phyloP scores from a whole-genome alignment of 2,113 vertebrate genomes.

The Chloebia gouldiae region DNA sequence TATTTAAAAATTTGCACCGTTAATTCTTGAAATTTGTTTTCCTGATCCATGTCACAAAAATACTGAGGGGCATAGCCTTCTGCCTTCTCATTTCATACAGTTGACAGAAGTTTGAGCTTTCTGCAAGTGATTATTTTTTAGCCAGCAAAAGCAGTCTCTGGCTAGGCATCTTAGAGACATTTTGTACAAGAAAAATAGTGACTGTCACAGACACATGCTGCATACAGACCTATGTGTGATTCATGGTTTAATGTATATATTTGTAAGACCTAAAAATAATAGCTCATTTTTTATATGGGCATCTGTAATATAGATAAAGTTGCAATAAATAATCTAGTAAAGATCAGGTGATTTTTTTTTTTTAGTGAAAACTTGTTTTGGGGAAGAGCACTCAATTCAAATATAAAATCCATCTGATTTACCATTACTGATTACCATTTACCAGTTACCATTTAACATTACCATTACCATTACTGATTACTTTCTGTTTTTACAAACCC shows the following conservation, averaged over 20 bases:
- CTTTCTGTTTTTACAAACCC: background rate
- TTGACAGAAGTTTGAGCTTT: background rate
- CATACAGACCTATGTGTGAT: background rate
- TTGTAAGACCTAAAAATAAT: background rate
- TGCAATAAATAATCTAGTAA: background rate
- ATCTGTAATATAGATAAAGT: background rate
- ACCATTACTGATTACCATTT: background rate
- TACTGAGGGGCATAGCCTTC: background rate
- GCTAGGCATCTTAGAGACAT: background rate
- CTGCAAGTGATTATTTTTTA: background rate
- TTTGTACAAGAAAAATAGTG: background rate
- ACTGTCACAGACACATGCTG: background rate
- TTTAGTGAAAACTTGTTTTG: background rate
- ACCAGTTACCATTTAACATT: no score
- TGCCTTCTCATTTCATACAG: slow-evolving; percentile 1
- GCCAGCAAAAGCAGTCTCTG: background rate
- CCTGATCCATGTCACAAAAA: background rate
- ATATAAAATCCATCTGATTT: background rate
- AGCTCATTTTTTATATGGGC: background rate
- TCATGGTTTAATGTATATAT: background rate
- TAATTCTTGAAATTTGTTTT: background rate
- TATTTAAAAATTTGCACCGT: background rate
- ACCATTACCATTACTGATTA: background rate
- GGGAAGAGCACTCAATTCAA: background rate
- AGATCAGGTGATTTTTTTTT: background rate